Conservation (phyloP, 2,797 vertebrate species). For the Melanotaenia boesemani region DNA sequence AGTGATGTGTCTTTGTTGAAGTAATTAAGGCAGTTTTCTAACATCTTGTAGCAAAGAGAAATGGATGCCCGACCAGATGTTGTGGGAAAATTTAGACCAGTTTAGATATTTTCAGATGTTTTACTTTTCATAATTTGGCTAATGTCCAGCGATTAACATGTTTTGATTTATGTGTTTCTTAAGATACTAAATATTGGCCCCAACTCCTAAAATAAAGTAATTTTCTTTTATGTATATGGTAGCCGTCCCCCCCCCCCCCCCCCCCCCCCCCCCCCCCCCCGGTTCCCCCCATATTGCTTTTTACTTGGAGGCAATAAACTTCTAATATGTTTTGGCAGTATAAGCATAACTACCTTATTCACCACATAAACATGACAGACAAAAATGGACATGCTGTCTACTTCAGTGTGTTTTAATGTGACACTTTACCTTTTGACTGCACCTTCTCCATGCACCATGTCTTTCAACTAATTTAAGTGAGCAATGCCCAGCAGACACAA, state of each 20-base stretch:
- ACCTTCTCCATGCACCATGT: too few species aligned
- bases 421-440: too few species aligned
- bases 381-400: too few species aligned
- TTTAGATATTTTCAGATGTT: constrained; percentile 2
- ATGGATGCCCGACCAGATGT: constrained; percentile 8
- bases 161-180: neutral
- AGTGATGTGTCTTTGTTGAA: neutral
- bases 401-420: too few species aligned
- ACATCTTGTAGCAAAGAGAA: constrained; percentile 1
- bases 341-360: too few species aligned
- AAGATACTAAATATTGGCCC: neutral
- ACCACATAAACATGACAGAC: too few species aligned
- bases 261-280: too few species aligned
- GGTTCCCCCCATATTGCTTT: neutral
- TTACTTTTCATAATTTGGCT: neutral
- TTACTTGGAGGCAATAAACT: neutral
- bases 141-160: neutral
- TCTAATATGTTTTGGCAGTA: neutral
- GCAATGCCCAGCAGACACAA: too few species aligned
- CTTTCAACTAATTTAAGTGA: too few species aligned
- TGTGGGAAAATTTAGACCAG: neutral
- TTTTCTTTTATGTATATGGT: too few species aligned
- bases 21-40: constrained; percentile 7
- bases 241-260: too few species aligned
- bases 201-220: neutral